A percentile compares a stretch with the other conserved stretches of the same genome.
phyloP scores from a whole-genome alignment of 2,113 vertebrate species.

The Chamaetylas fuelleborni region DNA sequence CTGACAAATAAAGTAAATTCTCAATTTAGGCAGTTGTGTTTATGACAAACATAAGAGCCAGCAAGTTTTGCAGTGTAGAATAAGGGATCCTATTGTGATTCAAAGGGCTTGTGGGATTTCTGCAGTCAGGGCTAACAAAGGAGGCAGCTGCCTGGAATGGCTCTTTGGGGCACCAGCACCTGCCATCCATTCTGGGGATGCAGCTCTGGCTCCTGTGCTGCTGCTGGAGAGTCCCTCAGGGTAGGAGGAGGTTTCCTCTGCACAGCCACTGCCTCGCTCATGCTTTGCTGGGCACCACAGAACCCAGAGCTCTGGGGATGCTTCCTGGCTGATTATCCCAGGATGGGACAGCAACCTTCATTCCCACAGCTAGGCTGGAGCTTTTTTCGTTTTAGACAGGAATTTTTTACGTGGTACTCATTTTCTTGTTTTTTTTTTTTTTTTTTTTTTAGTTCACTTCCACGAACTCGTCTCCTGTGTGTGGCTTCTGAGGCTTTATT shows the following conservation, averaged over 20 bases:
- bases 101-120: background rate
- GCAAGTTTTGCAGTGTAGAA: background rate
- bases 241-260: background rate
- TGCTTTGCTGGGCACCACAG: background rate
- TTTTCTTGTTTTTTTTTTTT: background rate
- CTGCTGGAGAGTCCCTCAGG: background rate
- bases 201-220: background rate
- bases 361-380: background rate
- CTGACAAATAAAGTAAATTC: background rate
- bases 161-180: background rate
- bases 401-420: background rate
- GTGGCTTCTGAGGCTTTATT: background rate
- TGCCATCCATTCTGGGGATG: rapidly evolving
- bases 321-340: background rate
- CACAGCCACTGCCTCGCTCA: background rate
- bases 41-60: background rate
- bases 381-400: background rate
- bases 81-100: background rate
- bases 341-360: background rate
- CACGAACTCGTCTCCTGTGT: background rate
- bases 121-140: background rate
- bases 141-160: background rate
- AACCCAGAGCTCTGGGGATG: background rate
- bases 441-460: background rate
- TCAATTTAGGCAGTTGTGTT: background rate